These are phyloP conservation scores for Rhynchonema sp. DNA, from an alignment of 2,888 invertebrate genomes.

Conservation along the genomic window DNA sequence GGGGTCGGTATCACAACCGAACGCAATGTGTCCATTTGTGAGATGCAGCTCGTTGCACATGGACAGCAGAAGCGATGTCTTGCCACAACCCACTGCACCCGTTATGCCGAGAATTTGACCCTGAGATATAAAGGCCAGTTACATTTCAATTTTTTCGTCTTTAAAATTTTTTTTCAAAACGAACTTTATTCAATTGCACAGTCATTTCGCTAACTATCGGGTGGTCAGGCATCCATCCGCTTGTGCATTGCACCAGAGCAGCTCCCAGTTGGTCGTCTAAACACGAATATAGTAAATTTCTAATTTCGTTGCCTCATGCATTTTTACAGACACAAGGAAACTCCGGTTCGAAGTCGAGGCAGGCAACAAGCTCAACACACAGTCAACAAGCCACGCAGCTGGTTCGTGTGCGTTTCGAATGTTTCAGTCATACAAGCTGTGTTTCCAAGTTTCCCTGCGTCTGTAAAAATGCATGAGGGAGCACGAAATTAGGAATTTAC, in stretches of 20 bases:
- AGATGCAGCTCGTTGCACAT: conserved; percentile 56
- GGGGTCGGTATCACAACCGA: background rate
- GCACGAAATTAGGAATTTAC: too few species aligned
- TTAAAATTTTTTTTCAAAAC: background rate
- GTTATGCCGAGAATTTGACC: conserved; percentile 30
- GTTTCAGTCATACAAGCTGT: too few species aligned
- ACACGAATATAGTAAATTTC: too few species aligned
- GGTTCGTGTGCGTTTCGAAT: too few species aligned
- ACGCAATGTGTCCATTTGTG: background rate
- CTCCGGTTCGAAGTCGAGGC: too few species aligned
- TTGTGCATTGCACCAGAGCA: background rate
- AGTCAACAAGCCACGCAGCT: too few species aligned
- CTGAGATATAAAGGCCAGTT: background rate
- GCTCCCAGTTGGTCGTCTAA: background rate
- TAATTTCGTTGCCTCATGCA: too few species aligned
- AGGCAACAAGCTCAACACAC: too few species aligned
- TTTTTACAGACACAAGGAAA: too few species aligned
- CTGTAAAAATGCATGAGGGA: too few species aligned
- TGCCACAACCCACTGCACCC: conserved; percentile 77
- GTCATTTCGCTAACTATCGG: background rate
- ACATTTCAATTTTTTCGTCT: background rate
- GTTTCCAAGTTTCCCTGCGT: too few species aligned
- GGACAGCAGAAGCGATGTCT: conserved; percentile 62
- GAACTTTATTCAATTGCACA: background rate
- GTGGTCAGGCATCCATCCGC: background rate